Evolutionary conservation across 2,797 vertebrate genomes (phyloP), one percentile per base, ranked within the genome.

Genomic region (Cetoscarus ocellatus): DNA sequence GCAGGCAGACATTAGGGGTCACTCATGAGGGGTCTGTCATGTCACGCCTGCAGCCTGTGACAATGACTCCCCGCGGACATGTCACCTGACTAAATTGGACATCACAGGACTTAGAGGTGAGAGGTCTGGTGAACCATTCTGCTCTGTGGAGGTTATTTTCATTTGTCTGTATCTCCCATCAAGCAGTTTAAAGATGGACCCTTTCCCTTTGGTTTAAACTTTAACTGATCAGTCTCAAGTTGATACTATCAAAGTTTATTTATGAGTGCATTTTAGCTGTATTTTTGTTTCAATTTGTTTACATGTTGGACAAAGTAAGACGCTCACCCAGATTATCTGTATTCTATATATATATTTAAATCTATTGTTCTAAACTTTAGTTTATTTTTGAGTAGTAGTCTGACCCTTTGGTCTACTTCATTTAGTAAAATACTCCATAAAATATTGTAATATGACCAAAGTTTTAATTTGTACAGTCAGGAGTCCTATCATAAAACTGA

Each of bases 11-110:
- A 0, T 10, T 17, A 18, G 35, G 17, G 53, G 44, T 67, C 58
- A 55, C 51, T 61, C 17, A 18, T 43, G 67, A 17, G 49, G 27
- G 18, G 39, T 60, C 44, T 50, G 53, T 34, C 9, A 0, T 54
- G 62, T 62, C 48, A 39, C 36, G 13, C 34, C 54, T 50, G 50
- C 55, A 72, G 50, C 10, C 54, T 27, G 58, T 67, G 45, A 61
- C 60, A 47, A 45, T 18, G 39, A 15, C 73, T 64, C 55, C 50
- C 63, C 11, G 44, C 14, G 44, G 59, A 48, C 12, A 5, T 1
- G 8, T 18, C 44, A 52, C 60, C 63, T 53, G 73, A 72, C 55
- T 61, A 62, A 6, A 4, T 43, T 38, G 18, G 17, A 19, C 27
- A 3, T 17, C 51, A 61, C 4, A 52, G 35, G 10, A 45, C 27